Evolutionary conservation across 2,888 invertebrate genomes (phyloP), one percentile per base, ranked within the genome.

Genomic region (Folsomia manolachei): DNA sequence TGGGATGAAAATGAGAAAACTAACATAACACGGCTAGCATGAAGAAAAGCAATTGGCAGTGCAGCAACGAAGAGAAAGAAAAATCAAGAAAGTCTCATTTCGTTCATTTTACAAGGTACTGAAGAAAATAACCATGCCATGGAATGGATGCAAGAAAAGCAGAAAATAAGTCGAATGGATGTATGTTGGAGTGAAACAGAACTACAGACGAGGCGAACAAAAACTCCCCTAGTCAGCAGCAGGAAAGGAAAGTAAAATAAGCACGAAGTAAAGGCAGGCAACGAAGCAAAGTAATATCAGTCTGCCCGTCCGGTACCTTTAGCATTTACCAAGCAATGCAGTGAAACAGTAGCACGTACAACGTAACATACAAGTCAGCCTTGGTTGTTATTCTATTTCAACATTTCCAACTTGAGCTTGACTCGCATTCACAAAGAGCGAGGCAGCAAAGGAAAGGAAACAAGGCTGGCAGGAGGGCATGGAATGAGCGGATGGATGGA

Each of bases 181-280:
- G 21, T 60, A 19, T 60, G n/a, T 60, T 60, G 60, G n/a, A 21
- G 4, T 21, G 18, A 18, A 18, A 18, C 52, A 14, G 11, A 18
- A 52, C 52, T 52, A 18, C 52, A 14, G 52, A 11, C 18, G 18
- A 14, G 18, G 11, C 18, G 52, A 18, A n/a, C 23, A 23, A 39
- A 39, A 39, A 39, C 60, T 60, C 23, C 21, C 63, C 25, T 11
- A 52, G 52, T 9, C 64, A 23, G 64, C 64, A 23, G 64, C 64
- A 27, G 64, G 24, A 62, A 26, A 21, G 26, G 25, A 64, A n/a
- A 24, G 23, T 60, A 60, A 56, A 39, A n/a, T n/a, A n/a, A n/a
- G n/a, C n/a, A n/a, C 51, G 23, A 61, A 66, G 66, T 70, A 63
- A 73, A 70, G 70, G 69, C 65, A 73, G 66, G 72, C 72, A 73